Evolutionary conservation across 2,113 vertebrate species (phyloP), one percentile per base, ranked within the genome.

Genomic region (Siniperca knerii): DNA sequence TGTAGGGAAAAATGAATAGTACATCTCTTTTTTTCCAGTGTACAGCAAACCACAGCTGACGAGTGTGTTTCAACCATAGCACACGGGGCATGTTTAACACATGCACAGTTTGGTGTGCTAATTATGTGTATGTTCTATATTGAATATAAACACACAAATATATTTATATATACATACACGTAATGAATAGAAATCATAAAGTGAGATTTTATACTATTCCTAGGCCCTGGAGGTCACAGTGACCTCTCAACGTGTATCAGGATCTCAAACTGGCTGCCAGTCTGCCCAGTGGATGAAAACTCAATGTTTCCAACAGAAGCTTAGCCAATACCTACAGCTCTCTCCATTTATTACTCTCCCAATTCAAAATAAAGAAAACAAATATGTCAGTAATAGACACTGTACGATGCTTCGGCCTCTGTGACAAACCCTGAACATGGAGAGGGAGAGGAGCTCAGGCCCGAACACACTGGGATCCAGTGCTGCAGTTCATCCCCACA

Each of bases 21-120:
- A 95, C 94, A 95, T 93, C 77, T 94, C 84, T 93, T 92, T 88
- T 93, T 94, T 93, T 96, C 96, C 95, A 96, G 96, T 96, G 96
- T 96, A 95, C 94, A 94, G 94, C 92, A 94, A 94, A 95, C 93
- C 95, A 95, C 94, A 94, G 92, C 90, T 93, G 93, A 94, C 84
- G 79, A 90, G 90, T 88, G 92, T 83, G 88, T 91, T 95, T 91
- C 79, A 80, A 93, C 89, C 75, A 68, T 12, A 82, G 92, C 93
- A 94, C 93, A 92, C 89, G 61, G 35, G 83, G 87, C 90, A 93
- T 87, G 85, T 87, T 66, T 1, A 2, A 77, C 86, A 92, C 87
- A 89, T 90, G 88, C 82, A n/a, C 87, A 80, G 42, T 84, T 66
- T 35, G 87, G 84, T 93, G 90, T 92, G 92, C 92, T 73, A 86